Conservation (phyloP, 1,140 invertebrate genomes). For the Ceratitis capitata region DNA sequence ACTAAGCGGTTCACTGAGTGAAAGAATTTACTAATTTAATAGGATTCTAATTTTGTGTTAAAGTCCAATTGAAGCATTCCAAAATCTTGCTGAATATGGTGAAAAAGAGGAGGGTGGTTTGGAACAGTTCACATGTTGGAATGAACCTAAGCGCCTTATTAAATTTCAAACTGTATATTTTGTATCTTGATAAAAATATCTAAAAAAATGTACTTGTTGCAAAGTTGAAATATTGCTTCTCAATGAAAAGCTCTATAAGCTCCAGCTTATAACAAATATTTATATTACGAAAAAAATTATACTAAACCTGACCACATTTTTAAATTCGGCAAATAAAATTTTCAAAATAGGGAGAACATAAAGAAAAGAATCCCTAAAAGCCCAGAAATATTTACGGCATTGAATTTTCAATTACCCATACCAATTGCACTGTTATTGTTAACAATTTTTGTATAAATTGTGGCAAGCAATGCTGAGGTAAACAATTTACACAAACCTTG, state of each 20-base stretch:
- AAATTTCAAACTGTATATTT: no score
- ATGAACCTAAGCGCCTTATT: no score
- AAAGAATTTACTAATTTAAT: no score
- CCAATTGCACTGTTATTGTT: conserved; percentile 23
- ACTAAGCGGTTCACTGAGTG: no score
- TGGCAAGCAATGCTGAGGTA: not conserved
- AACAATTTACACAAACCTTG: conserved; percentile 21
- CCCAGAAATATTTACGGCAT: not conserved
- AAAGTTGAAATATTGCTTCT: not conserved
- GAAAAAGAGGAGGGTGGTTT: no score
- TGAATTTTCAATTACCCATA: conserved; percentile 34
- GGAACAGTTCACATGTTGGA: no score
- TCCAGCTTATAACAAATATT: no score
- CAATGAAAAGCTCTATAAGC: no score
- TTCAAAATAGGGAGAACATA: not conserved
- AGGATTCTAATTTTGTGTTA: no score
- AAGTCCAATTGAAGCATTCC: no score
- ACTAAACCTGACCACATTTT: not conserved
- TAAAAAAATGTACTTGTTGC: not conserved
- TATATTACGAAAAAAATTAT: not conserved
- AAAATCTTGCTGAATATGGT: no score
- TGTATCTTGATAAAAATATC: no score
- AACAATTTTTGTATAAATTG: conserved; percentile 1
- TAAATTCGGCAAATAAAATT: not conserved
- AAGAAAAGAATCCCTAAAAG: not conserved